Conservation (phyloP, 2,888 invertebrate species). For the Drosophila macrospina region DNA sequence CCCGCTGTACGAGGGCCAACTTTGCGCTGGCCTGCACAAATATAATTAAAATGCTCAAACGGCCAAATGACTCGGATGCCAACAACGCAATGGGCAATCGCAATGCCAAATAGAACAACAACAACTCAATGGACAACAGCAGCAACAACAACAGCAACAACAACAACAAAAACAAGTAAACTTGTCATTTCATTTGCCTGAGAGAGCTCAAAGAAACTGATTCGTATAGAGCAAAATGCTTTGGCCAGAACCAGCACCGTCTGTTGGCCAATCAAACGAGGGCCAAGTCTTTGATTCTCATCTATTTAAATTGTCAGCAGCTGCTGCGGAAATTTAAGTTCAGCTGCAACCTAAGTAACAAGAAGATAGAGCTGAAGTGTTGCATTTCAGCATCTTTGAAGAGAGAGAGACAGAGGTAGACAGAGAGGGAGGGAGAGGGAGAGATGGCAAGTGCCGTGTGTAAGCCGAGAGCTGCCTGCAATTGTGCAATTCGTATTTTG, state of each 20-base stretch:
- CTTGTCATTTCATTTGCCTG: conserved; percentile 74
- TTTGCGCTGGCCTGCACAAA: conserved; percentile 70
- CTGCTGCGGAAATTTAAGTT: conserved; percentile 43
- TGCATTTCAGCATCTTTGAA: conserved; percentile 35
- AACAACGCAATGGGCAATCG: conserved; percentile 33
- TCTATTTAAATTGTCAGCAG: conserved; percentile 46
- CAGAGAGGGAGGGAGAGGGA: neutral
- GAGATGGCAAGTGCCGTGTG: neutral
- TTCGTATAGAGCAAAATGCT: conserved; percentile 36
- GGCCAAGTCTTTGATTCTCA: conserved; percentile 31
- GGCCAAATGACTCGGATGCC: conserved; percentile 58
- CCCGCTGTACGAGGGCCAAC: conserved; percentile 26
- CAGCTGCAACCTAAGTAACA: neutral
- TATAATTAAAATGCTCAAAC: conserved; percentile 75
- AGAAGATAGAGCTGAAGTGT: conserved; percentile 18
- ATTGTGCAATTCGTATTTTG: conserved; percentile 56
- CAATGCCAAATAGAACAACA: conserved; percentile 15
- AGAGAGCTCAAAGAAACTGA: conserved; percentile 56
- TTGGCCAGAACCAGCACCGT: neutral
- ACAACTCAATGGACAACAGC: no score
- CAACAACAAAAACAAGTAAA: conserved; percentile 40
- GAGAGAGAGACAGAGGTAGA: neutral
- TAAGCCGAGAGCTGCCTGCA: conserved; percentile 11
- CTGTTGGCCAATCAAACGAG: conserved; percentile 37
- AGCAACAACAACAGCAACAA: no score